A percentile compares a stretch with the other conserved stretches of the same genome.
Conservation (phyloP, 2,797 vertebrate genomes). For the Crenuchus spilurus region DNA sequence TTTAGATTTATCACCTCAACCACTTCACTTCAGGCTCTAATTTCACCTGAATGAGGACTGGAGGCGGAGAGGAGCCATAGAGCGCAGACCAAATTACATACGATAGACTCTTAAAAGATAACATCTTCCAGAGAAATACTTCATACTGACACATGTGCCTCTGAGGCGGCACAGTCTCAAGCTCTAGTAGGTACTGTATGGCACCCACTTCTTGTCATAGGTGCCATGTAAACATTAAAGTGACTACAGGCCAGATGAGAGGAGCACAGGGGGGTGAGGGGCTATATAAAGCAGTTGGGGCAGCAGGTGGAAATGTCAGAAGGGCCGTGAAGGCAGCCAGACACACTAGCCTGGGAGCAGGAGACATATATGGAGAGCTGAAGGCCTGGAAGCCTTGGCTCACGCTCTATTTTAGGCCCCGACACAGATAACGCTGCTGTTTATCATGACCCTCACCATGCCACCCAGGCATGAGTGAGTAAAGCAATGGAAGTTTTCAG, state of each 20-base stretch:
- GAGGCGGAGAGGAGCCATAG: conserved; percentile 1
- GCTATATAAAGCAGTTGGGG: conserved; percentile 52
- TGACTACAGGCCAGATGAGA: conserved; percentile 23
- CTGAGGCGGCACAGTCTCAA: neutral
- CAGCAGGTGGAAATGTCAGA: conserved; percentile 75
- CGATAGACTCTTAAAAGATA: conserved; percentile 14
- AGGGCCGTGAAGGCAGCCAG: conserved; percentile 50
- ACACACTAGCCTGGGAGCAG: conserved; percentile 55
- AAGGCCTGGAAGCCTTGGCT: conserved; percentile 67
- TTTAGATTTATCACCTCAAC: conserved; percentile 24
- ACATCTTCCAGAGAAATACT: conserved; percentile 2
- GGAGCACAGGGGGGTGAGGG: conserved; percentile 13
- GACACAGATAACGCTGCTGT: conserved; percentile 83
- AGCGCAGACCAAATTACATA: conserved; percentile 15
- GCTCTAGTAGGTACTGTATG: conserved; percentile 4
- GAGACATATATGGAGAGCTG: conserved; percentile 84
- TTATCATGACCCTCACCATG: conserved; percentile 83
- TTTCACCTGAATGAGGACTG: conserved; percentile 32
- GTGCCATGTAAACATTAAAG: conserved; percentile 48
- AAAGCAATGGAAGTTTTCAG: conserved; percentile 57
- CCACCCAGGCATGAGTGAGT: conserved; percentile 64
- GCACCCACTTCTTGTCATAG: conserved; percentile 22
- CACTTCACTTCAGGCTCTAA: conserved; percentile 26
- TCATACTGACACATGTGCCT: neutral
- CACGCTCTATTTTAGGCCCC: conserved; percentile 87